Evolutionary conservation across 2,888 invertebrate species (phyloP).

Genomic region (Agriopis marginaria): DNA sequence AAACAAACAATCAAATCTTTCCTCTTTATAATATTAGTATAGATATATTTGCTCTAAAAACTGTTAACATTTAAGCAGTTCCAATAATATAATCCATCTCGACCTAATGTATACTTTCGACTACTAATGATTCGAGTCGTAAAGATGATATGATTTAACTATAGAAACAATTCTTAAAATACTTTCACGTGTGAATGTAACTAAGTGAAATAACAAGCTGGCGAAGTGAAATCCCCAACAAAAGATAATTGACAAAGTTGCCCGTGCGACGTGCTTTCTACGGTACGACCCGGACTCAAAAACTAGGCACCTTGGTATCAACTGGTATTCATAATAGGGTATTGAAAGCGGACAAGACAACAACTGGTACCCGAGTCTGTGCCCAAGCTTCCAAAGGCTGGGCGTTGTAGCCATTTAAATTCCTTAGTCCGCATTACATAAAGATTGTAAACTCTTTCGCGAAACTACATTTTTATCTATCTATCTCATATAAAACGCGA

Average conservation of each 20-base stretch:
- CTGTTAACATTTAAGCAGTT: too few species aligned
- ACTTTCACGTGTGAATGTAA: conserved; percentile 17
- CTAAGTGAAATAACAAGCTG: conserved; percentile 24
- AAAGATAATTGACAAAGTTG: conserved; percentile 47
- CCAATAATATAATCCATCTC: too few species aligned
- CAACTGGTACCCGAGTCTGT: conserved; percentile 39
- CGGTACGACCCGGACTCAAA: conserved; percentile 40
- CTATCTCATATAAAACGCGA: too few species aligned
- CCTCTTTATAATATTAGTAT: too few species aligned
- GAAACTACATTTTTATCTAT: background rate
- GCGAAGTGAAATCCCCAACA: conserved; percentile 43
- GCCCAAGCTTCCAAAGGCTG: conserved; percentile 32
- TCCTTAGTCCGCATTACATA: background rate
- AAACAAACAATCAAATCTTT: too few species aligned
- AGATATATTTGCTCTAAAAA: too few species aligned
- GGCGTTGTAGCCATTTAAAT: conserved; percentile 27
- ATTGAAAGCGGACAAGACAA: conserved; percentile 49
- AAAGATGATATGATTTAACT: background rate
- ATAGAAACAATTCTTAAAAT: background rate
- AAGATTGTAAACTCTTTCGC: background rate
- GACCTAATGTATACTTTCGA: too few species aligned
- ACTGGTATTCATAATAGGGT: conserved; percentile 46
- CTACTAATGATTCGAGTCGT: background rate
- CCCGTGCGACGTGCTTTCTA: conserved; percentile 34
- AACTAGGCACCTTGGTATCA: conserved; percentile 40